Evolutionary conservation across 2,113 vertebrate species (phyloP), one percentile per base, ranked within the genome.

Genomic region (Dissostichus mawsoni): DNA sequence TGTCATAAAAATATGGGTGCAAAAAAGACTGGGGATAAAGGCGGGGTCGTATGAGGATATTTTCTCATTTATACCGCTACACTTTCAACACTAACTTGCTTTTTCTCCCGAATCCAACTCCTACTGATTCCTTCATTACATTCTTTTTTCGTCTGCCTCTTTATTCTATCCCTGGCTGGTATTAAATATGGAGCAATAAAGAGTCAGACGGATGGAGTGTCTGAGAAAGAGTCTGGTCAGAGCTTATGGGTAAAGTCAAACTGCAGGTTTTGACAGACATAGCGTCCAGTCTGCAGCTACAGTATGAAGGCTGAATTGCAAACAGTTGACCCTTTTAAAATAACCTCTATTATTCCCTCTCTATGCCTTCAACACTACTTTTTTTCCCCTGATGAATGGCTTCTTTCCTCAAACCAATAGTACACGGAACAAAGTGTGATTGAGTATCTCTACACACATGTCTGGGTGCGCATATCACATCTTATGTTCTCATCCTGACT

Each of bases 231-330:
- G 11, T 47, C 45, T 62, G 47, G 47, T 65, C 14, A 66, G 23
- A 58, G 17, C 52, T 56, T 48, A 12, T 0, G 3, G 17, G 36
- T 11, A 66, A 36, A 29, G 44, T 36, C 51, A 51, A 44, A 51
- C 50, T 51, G 50, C 12, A 62, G n/a, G 18, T 51, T 52, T 52
- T 25, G 55, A 61, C 64, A 58, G 52, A 51, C 64, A 77, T 29
- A 69, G 12, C 50, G 65, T 55, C 59, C 59, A 51, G 29, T 50
- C 62, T 48, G 52, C 51, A 6, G 8, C 36, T 8, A 41, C 36
- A 41, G 36, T 41, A 41, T 41, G 36, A 41, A 41, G 36, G 36
- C 7, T 41, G 36, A 8, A 41, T 36, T 36, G 36, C 36, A 36
- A 36, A 36, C 36, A 53, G 51, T n/a, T 53, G 17, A 53, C 7